Percentiles rank a stretch among this genome's conserved stretches.
phyloP scores from a whole-genome alignment of 2,888 invertebrate genomes.

The Diaperis boleti region DNA sequence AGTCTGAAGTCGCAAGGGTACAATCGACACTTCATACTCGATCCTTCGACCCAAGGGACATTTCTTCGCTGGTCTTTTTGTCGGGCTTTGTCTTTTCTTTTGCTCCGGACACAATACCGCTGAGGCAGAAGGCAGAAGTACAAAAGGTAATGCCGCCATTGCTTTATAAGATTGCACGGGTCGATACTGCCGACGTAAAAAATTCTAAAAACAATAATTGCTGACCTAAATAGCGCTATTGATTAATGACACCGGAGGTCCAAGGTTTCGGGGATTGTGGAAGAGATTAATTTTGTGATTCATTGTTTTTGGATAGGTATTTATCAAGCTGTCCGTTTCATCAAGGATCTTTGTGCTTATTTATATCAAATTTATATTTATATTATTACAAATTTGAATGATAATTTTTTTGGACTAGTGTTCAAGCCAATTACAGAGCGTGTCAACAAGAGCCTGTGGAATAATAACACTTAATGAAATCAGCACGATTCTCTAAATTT shows the following conservation, averaged over 20 bases:
- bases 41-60: constrained; percentile 21
- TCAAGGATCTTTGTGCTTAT: too few relatives aligned
- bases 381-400: too few relatives aligned
- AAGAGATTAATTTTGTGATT: constrained; percentile 14
- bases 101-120: constrained; percentile 26
- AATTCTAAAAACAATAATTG: constrained; percentile 25
- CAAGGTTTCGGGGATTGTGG: constrained; percentile 10
- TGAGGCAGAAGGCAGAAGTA: constrained; percentile 25
- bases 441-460: too few relatives aligned
- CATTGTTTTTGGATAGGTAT: not conserved
- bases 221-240: constrained; percentile 10
- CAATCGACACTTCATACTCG: constrained; percentile 43
- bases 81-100: constrained; percentile 9
- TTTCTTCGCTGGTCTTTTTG: constrained; percentile 9
- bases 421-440: too few relatives aligned
- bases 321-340: too few relatives aligned
- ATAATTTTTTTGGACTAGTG: too few relatives aligned
- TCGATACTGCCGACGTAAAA: constrained; percentile 1
- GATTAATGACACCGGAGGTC: constrained; percentile 7
- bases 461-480: too few relatives aligned
- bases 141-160: constrained; percentile 37
- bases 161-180: not conserved
- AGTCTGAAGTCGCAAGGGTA: constrained; percentile 40
- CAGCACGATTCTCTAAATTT: too few relatives aligned
- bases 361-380: too few relatives aligned